These are phyloP conservation scores for Drepana falcataria DNA, from an alignment of 2,888 invertebrate genomes.

Conservation along the genomic window DNA sequence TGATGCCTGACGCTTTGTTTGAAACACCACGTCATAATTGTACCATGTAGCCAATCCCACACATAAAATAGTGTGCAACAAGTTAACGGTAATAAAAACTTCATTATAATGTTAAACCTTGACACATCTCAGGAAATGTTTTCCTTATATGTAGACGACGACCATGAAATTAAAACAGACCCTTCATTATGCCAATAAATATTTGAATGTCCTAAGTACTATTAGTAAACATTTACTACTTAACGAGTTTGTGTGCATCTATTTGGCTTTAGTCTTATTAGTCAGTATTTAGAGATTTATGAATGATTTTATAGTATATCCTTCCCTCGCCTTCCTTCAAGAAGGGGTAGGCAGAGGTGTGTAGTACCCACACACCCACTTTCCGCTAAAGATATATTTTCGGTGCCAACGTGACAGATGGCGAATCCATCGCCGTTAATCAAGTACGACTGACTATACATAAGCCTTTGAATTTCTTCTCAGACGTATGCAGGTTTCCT, in stretches of 20 bases:
- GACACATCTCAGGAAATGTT: constrained; percentile 47
- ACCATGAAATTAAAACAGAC: constrained; percentile 42
- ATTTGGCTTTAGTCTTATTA: neutral
- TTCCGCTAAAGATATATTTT: too few relatives aligned
- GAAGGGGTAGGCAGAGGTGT: too few relatives aligned
- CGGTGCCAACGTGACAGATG: too few relatives aligned
- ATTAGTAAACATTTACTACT: constrained; percentile 1
- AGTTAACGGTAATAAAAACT: constrained; percentile 38
- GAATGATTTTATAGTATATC: too few relatives aligned
- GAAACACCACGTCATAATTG: neutral
- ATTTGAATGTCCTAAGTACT: constrained; percentile 24
- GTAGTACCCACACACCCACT: too few relatives aligned
- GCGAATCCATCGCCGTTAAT: too few relatives aligned
- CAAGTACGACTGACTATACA: too few relatives aligned
- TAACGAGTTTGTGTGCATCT: constrained; percentile 19
- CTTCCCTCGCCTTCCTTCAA: too few relatives aligned
- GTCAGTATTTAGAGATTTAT: neutral
- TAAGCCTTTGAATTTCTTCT: too few relatives aligned
- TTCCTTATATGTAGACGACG: constrained; percentile 58
- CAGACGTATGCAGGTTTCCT: too few relatives aligned
- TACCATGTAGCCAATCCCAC: constrained; percentile 2
- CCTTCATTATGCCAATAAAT: constrained; percentile 34
- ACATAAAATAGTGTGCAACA: constrained; percentile 21
- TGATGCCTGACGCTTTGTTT: too few relatives aligned
- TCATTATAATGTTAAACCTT: constrained; percentile 48